A percentile compares a stretch with the other conserved stretches of the same genome.
Evolutionary conservation across 2,113 vertebrate genomes (phyloP).

Genomic region (Merops nubicus): DNA sequence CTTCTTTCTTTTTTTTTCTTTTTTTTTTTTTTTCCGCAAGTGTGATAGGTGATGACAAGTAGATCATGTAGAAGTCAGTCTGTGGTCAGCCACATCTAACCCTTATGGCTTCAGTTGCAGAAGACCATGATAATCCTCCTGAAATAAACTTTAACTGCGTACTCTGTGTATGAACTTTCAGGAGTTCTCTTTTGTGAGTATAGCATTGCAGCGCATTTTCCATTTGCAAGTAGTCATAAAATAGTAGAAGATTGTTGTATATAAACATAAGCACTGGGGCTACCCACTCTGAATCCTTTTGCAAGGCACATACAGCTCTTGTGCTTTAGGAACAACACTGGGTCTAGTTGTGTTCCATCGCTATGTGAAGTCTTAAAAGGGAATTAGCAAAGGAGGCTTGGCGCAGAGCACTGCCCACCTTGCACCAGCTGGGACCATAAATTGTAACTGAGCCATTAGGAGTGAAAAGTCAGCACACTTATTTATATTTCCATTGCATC

Average conservation of each 20-base stretch:
- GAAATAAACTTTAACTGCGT: not conserved
- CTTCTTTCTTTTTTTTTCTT: not conserved
- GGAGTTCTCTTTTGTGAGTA: not conserved
- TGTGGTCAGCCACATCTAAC: conserved; percentile 34
- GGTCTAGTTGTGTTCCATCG: not conserved
- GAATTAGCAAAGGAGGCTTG: not conserved
- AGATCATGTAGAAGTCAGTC: conserved; percentile 61
- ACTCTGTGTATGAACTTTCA: not conserved
- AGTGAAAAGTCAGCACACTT: not conserved
- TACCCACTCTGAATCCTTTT: not conserved
- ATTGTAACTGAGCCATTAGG: not conserved
- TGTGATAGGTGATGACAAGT: conserved; percentile 57
- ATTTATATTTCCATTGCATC: not conserved
- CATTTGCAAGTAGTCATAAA: not conserved
- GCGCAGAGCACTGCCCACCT: not conserved
- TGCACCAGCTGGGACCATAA: not conserved
- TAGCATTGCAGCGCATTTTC: not conserved
- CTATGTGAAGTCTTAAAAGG: not conserved
- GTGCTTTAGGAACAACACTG: not conserved
- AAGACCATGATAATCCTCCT: not conserved
- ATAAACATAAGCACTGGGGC: not conserved
- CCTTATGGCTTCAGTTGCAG: not conserved
- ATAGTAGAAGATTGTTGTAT: not conserved
- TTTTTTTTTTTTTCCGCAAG: not conserved
- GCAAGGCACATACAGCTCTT: not conserved